Evolutionary conservation across 2,113 vertebrate species (phyloP), one percentile per base, ranked within the genome.

Genomic region (Illadopsis cleaveri): DNA sequence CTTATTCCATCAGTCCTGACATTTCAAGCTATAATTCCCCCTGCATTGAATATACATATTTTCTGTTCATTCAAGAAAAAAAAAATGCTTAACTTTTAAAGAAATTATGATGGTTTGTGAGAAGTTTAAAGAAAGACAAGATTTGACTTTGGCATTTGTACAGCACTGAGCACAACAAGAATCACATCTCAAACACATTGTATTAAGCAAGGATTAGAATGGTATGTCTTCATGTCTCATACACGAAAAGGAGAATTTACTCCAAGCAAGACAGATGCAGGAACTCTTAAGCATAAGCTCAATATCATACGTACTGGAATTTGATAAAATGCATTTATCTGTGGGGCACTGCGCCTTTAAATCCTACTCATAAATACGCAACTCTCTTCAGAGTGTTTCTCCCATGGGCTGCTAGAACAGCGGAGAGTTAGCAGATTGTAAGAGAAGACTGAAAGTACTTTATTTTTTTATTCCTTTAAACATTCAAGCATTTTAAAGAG

Each of bases 1-100:
- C 51, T 93, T 78, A 82, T 94, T 94, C 93, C 65, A 94, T 68
- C 91, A 87, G 65, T 87, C 76, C 56, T 95, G 91, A 91, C 76
- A 87, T 95, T 93, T 96, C 83, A 78, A 91, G 35, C 57, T 84
- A 42, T 86, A 95, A 79, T 89, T 92, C 93, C 78, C 53, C 66
- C 53, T 65, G 82, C 70, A 50, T 64, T 93, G 81, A 95, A 95
- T 94, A 94, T 92, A 92, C 42, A 89, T 91, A 65, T 64, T 95
- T 96, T 96, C 3, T 18, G 40, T 78, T 92, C 81, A 84, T 89
- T 85, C 57, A 68, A 37, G 56, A 93, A 56, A 56, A 54, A 77
- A 50, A 7, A 28, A 3, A 76, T 30, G 44, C 22, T 89, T 92
- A 84, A 72, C 31, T 93, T 71, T 82, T 64, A 89, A 85, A 91